Conservation (phyloP, 2,113 vertebrate species). For the Callopanchax toddi region DNA sequence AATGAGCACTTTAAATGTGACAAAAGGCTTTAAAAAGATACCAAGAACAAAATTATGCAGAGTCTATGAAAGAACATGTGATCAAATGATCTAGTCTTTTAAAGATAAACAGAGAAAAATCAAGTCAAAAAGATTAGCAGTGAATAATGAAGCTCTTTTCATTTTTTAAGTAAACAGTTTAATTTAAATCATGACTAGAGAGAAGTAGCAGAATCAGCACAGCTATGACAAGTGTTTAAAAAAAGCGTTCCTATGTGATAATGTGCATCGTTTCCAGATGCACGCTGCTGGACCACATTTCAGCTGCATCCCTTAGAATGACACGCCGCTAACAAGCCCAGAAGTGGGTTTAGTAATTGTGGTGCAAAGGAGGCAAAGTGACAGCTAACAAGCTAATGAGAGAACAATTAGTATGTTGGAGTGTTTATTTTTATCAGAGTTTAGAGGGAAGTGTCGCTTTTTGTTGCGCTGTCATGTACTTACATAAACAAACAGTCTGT, state of each 20-base stretch:
- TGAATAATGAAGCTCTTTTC: too few relatives aligned
- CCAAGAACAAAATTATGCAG: too few relatives aligned
- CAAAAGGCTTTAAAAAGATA: too few relatives aligned
- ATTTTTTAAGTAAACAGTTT: too few relatives aligned
- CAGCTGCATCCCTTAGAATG: background rate
- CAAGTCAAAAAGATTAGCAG: too few relatives aligned
- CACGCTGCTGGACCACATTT: slow-evolving; percentile 21
- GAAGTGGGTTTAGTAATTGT: slow-evolving; percentile 6
- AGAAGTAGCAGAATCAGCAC: too few relatives aligned
- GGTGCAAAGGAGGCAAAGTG: slow-evolving; percentile 12
- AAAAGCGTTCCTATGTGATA: background rate
- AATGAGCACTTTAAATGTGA: too few relatives aligned
- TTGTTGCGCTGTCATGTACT: background rate
- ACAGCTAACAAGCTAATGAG: slow-evolving; percentile 14
- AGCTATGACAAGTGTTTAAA: background rate
- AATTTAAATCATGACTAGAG: slow-evolving; percentile 1
- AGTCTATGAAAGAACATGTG: too few relatives aligned
- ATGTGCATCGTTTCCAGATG: slow-evolving; percentile 1
- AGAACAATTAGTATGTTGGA: background rate
- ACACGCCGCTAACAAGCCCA: slow-evolving; percentile 27
- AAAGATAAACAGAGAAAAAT: too few relatives aligned
- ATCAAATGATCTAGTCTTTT: too few relatives aligned
- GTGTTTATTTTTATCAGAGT: background rate
- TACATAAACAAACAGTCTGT: background rate
- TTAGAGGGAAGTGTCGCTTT: background rate